These are phyloP conservation scores for Aphrophora alni DNA, from an alignment of 2,888 invertebrate genomes.

Conservation along the genomic window DNA sequence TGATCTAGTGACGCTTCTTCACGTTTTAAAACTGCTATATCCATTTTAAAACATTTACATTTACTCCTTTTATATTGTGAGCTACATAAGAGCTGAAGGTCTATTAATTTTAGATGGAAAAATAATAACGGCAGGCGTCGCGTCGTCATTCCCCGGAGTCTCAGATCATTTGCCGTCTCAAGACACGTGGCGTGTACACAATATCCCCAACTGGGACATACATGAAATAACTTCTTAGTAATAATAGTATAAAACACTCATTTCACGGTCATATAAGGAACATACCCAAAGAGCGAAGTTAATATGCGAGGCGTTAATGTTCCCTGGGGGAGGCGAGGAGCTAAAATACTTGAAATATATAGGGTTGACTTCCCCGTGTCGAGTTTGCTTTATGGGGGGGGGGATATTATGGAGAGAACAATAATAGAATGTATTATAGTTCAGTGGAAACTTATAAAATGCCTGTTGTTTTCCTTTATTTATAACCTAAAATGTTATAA, in stretches of 20 bases:
- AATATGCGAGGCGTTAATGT: not conserved
- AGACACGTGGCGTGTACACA: not conserved
- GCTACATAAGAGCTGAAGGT: too few species aligned
- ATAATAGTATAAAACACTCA: not conserved
- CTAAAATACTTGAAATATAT: not conserved
- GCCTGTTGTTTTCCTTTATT: too few species aligned
- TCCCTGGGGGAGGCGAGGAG: not conserved
- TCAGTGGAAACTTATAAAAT: too few species aligned
- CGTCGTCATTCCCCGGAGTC: not conserved
- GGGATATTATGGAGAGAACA: too few species aligned
- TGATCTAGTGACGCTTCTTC: too few species aligned
- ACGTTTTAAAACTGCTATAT: too few species aligned
- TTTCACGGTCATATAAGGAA: not conserved
- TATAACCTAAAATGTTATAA: too few species aligned
- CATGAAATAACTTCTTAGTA: not conserved
- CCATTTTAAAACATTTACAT: too few species aligned
- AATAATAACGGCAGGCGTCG: not conserved
- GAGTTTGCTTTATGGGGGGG: too few species aligned
- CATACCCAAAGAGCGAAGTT: not conserved
- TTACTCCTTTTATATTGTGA: too few species aligned
- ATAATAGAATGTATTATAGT: too few species aligned
- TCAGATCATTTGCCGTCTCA: not conserved
- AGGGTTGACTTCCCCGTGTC: not conserved
- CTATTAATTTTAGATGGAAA: too few species aligned
- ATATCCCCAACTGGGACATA: not conserved